Conservation (phyloP, 2,113 vertebrate species). For the Elgaria multicarinata region DNA sequence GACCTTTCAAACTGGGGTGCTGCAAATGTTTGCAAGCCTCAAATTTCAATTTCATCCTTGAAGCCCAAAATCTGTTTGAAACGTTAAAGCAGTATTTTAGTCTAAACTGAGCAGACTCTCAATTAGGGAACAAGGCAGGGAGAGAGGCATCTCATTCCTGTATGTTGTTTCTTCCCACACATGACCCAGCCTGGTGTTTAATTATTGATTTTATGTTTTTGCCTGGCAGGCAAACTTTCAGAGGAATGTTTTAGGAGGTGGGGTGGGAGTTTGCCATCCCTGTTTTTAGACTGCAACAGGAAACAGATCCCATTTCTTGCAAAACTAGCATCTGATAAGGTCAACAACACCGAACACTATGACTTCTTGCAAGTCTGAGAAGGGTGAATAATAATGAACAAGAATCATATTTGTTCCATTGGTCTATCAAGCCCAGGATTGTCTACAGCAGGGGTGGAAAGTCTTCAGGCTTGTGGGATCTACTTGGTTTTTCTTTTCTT, state of each 20-base stretch:
- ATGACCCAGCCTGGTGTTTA: neutral
- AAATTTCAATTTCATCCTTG: neutral
- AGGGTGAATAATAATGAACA: neutral
- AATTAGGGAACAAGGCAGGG: neutral
- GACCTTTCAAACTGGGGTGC: neutral
- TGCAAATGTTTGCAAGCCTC: neutral
- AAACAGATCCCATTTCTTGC: conserved; percentile 6
- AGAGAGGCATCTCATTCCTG: neutral
- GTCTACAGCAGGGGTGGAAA: neutral
- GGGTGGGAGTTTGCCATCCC: neutral
- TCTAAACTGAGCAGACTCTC: neutral
- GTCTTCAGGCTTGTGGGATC: no score
- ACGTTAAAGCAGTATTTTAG: neutral
- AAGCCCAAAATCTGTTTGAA: neutral
- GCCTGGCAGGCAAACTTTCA: neutral
- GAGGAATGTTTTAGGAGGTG: conserved; percentile 11
- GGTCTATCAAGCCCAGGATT: neutral
- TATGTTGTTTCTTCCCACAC: conserved; percentile 3
- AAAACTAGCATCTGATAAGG: neutral
- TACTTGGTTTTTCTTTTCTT: neutral
- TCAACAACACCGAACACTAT: neutral
- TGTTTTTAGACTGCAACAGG: conserved; percentile 9
- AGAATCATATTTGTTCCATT: neutral
- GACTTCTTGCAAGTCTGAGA: neutral
- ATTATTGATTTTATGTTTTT: conserved; percentile 11